phyloP scores from a whole-genome alignment of 2,797 vertebrate genomes.

The Trichosurus vulpecula region DNA sequence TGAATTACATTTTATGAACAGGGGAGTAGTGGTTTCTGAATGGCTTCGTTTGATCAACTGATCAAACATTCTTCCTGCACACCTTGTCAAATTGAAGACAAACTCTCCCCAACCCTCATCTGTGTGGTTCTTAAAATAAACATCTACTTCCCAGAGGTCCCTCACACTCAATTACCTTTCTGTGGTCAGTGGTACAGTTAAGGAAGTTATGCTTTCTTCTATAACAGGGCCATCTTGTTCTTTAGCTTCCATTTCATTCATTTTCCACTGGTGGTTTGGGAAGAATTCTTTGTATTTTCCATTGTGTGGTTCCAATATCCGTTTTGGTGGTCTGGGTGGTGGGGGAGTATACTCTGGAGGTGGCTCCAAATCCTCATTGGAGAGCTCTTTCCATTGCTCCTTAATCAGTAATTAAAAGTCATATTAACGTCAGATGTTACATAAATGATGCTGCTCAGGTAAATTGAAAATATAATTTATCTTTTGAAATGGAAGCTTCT shows the following conservation, averaged over 20 bases:
- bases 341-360: slow-evolving; percentile 93
- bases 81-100: background rate
- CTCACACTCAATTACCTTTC: slow-evolving; percentile 80
- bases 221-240: slow-evolving; percentile 14
- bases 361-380: slow-evolving; percentile 93
- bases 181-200: background rate
- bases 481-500: background rate
- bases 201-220: slow-evolving; percentile 69
- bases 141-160: background rate
- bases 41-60: background rate
- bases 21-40: background rate
- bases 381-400: slow-evolving; percentile 97
- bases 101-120: background rate
- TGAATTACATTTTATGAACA: background rate
- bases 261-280: slow-evolving; percentile 75
- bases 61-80: background rate
- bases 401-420: slow-evolving; percentile 70
- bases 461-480: background rate
- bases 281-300: slow-evolving; percentile 85
- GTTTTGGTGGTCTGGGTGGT: slow-evolving; percentile 90
- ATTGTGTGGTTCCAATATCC: slow-evolving; percentile 86
- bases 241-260: slow-evolving; percentile 68
- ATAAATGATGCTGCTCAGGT: background rate
- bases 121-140: background rate
- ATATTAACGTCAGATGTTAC: background rate